Evolutionary conservation across 2,113 vertebrate genomes (phyloP).

Genomic region (Aspiorhynchus laticeps): DNA sequence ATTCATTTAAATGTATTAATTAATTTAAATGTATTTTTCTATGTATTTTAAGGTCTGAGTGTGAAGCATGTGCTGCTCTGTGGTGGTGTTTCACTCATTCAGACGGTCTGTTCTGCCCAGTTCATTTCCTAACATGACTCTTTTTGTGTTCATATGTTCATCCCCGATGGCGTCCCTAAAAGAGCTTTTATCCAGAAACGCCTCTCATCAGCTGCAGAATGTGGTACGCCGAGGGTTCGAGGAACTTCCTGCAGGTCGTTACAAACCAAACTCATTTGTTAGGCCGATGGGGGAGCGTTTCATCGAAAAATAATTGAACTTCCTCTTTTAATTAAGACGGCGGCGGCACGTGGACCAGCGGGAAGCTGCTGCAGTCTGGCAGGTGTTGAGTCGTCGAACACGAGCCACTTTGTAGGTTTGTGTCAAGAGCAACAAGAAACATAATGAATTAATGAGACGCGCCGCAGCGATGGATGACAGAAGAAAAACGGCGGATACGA

Average conservation of each 20-base stretch:
- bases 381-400: constrained; percentile 43
- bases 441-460: constrained; percentile 28
- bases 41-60: neutral
- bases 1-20: neutral
- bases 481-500: too few relatives aligned
- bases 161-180: neutral
- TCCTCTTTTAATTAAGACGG: constrained; percentile 43
- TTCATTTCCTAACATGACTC: neutral
- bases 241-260: constrained; percentile 4
- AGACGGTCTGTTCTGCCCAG: neutral
- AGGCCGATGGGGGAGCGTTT: constrained; percentile 29
- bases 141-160: neutral
- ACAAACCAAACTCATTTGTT: neutral
- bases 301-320: constrained; percentile 36
- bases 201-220: neutral
- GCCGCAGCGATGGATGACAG: neutral
- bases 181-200: constrained; percentile 3
- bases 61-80: neutral
- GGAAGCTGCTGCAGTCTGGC: too few relatives aligned
- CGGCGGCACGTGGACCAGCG: neutral
- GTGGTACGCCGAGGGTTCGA: neutral
- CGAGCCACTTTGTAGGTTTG: constrained; percentile 22
- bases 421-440: constrained; percentile 38
- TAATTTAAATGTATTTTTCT: neutral
- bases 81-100: neutral